phyloP scores from a whole-genome alignment of 2,113 vertebrate species.

The cat (Felis catus) region DNA sequence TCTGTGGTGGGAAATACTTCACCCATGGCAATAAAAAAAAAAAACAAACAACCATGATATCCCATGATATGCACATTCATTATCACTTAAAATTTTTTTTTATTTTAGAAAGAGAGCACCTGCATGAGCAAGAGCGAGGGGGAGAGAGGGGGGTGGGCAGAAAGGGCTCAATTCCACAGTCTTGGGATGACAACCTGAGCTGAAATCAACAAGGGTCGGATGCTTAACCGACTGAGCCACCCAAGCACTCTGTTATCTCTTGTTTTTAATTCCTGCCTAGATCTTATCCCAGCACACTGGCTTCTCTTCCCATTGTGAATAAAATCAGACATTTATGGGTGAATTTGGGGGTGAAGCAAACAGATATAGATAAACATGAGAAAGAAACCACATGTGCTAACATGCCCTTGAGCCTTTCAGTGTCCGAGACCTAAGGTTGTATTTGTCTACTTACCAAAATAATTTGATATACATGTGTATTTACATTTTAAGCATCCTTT shows the following conservation, averaged over 20 bases:
- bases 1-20: background rate
- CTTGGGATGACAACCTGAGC: no score
- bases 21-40: background rate
- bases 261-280: background rate
- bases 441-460: background rate
- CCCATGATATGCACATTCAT: background rate
- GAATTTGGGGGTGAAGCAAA: background rate
- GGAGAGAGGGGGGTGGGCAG: no score
- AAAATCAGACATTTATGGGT: background rate
- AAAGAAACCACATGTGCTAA: background rate
- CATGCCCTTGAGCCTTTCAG: background rate
- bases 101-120: no score
- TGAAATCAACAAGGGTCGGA: no score
- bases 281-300: background rate
- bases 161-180: no score
- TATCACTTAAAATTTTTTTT: background rate
- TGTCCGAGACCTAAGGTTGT: background rate
- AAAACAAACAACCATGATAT: no score
- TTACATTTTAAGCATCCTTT: background rate
- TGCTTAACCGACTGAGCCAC: no score
- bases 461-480: background rate
- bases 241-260: background rate
- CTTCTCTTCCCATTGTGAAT: conserved; percentile 33
- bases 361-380: background rate
- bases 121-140: no score